These are phyloP conservation scores for Emmelina monodactyla DNA, from an alignment of 2,888 invertebrate species.

Conservation along the genomic window DNA sequence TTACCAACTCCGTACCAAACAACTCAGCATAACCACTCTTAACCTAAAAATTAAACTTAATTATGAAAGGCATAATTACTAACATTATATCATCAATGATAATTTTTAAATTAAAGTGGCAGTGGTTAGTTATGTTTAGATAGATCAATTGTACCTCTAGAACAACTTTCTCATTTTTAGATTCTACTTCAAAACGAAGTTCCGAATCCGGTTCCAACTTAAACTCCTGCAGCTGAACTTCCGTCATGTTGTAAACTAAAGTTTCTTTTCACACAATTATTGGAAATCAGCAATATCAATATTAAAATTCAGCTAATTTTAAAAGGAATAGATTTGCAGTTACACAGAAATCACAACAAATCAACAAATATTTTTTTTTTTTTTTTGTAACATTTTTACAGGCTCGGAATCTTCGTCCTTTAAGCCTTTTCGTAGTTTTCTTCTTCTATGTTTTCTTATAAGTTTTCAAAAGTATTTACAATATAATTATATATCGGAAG, in stretches of 20 bases:
- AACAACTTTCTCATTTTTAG: constrained; percentile 82
- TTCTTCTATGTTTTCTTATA: too few relatives aligned
- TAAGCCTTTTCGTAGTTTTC: too few relatives aligned
- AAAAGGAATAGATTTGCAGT: too few relatives aligned
- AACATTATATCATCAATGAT: too few relatives aligned
- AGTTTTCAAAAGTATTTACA: too few relatives aligned
- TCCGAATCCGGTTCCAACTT: constrained; percentile 88
- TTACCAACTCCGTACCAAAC: constrained; percentile 95
- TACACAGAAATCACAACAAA: too few relatives aligned
- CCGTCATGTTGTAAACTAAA: constrained; percentile 36
- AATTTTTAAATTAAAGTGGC: constrained; percentile 6
- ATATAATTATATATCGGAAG: too few relatives aligned
- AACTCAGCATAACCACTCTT: constrained; percentile 92
- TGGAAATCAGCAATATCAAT: too few relatives aligned
- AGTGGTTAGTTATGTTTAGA: background rate
- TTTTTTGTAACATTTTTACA: too few relatives aligned
- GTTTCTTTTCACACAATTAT: background rate
- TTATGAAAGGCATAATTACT: background rate
- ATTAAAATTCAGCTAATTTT: too few relatives aligned
- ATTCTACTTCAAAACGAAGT: constrained; percentile 93
- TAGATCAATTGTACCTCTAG: constrained; percentile 66
- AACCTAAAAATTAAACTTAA: constrained; percentile 60
- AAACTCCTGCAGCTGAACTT: constrained; percentile 71
- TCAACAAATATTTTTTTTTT: too few relatives aligned
- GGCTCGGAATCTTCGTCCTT: too few relatives aligned